phyloP scores from a whole-genome alignment of 2,797 vertebrate species.

The Sebastes reedi region DNA sequence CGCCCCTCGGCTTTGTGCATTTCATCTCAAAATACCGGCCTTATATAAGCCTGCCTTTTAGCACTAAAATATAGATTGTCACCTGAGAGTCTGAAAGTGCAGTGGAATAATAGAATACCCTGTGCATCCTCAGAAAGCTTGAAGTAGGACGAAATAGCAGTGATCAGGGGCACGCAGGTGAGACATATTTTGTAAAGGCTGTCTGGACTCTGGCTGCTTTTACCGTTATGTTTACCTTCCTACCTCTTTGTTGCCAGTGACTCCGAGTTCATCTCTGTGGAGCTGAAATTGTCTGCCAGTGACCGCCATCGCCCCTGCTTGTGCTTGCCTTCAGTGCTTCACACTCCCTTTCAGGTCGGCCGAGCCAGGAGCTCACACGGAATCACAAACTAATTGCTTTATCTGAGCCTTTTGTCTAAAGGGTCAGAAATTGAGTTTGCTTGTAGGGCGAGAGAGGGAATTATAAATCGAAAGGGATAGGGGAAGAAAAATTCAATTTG shows the following conservation, averaged over 20 bases:
- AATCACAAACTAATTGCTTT: constrained; percentile 78
- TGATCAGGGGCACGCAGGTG: constrained; percentile 38
- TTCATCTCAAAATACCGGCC: constrained; percentile 30
- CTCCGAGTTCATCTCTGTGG: constrained; percentile 47
- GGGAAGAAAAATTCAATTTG: constrained; percentile 76
- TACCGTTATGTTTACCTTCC: constrained; percentile 32
- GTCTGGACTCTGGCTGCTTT: constrained; percentile 42
- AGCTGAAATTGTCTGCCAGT: constrained; percentile 52
- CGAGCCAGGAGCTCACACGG: constrained; percentile 55
- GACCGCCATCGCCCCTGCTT: constrained; percentile 52
- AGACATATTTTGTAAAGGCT: constrained; percentile 20
- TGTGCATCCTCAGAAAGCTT: neutral
- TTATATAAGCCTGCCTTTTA: constrained; percentile 17
- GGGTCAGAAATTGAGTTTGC: constrained; percentile 81
- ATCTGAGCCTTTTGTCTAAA: constrained; percentile 77
- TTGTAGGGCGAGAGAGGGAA: constrained; percentile 64
- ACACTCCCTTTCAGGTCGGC: constrained; percentile 53
- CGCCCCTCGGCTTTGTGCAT: neutral
- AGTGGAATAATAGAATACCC: constrained; percentile 14
- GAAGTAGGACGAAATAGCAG: constrained; percentile 38
- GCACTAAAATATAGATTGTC: constrained; percentile 7
- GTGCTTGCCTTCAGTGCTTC: constrained; percentile 59
- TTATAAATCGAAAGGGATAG: constrained; percentile 77
- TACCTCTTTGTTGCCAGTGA: constrained; percentile 44
- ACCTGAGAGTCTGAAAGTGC: constrained; percentile 14